These are phyloP conservation scores for Lepilemur ruficaudatus DNA, from an alignment of 2,797 vertebrate genomes.

Conservation along the genomic window DNA sequence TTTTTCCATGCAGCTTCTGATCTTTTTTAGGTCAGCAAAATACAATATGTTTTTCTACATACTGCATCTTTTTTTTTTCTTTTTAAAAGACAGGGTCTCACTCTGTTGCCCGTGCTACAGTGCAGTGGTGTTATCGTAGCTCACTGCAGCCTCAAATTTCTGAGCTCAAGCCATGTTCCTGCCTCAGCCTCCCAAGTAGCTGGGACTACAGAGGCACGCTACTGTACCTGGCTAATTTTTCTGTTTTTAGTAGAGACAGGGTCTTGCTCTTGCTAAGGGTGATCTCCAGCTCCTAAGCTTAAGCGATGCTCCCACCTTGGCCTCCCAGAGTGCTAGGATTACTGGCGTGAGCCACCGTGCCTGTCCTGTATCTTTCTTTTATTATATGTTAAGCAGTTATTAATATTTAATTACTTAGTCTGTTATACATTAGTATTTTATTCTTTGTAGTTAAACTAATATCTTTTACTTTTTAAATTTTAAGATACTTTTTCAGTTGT, in stretches of 20 bases:
- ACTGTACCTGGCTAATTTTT: background rate
- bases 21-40: background rate
- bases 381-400: background rate
- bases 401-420: background rate
- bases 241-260: background rate
- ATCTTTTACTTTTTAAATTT: slow-evolving; percentile 10
- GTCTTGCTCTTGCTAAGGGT: background rate
- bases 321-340: background rate
- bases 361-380: background rate
- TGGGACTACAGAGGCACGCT: background rate
- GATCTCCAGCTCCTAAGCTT: background rate
- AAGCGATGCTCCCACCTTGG: background rate
- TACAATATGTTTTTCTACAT: background rate
- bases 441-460: slow-evolving; percentile 2
- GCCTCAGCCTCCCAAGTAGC: background rate
- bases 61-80: background rate
- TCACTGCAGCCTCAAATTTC: background rate
- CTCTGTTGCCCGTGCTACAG: background rate
- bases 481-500: background rate
- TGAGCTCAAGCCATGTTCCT: background rate
- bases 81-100: background rate
- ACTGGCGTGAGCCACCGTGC: background rate
- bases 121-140: background rate
- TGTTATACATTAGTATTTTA: background rate
- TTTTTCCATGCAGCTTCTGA: slow-evolving; percentile 15